Conservation (phyloP, 92 coral and sea anemone species). For the Epizoanthus illoricatus region DNA sequence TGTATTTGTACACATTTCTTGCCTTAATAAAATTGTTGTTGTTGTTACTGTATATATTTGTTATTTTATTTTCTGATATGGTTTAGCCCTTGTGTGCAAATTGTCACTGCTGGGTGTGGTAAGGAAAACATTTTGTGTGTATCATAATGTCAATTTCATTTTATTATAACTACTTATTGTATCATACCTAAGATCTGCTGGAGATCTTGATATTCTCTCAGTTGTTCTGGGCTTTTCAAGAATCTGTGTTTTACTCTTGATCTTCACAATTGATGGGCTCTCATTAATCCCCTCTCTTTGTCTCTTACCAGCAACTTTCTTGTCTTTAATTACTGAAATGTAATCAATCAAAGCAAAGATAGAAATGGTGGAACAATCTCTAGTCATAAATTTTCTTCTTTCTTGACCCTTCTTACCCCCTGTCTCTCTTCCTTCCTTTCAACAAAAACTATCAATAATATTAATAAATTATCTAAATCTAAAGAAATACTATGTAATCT, state of each 20-base stretch:
- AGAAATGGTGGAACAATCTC: neutral
- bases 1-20: too few species aligned
- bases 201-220: neutral
- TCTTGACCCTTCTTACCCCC: neutral
- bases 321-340: neutral
- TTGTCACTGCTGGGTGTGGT: too few species aligned
- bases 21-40: too few species aligned
- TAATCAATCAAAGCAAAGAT: neutral
- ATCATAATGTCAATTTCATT: too few species aligned
- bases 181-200: slow-evolving; percentile 33
- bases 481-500: too few species aligned
- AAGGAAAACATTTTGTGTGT: too few species aligned
- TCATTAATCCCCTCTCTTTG: slow-evolving; percentile 44
- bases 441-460: too few species aligned
- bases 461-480: too few species aligned
- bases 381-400: neutral
- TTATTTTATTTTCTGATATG: too few species aligned
- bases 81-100: too few species aligned
- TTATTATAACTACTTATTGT: neutral
- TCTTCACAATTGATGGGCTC: slow-evolving; percentile 49
- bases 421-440: neutral
- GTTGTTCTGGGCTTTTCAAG: neutral
- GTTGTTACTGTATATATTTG: too few species aligned
- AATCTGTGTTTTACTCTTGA: slow-evolving; percentile 34
- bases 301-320: slow-evolving; percentile 44